Base-by-base conservation (phyloP, 2,888 invertebrate genomes). In the Agonopterix heracliana region DNA sequence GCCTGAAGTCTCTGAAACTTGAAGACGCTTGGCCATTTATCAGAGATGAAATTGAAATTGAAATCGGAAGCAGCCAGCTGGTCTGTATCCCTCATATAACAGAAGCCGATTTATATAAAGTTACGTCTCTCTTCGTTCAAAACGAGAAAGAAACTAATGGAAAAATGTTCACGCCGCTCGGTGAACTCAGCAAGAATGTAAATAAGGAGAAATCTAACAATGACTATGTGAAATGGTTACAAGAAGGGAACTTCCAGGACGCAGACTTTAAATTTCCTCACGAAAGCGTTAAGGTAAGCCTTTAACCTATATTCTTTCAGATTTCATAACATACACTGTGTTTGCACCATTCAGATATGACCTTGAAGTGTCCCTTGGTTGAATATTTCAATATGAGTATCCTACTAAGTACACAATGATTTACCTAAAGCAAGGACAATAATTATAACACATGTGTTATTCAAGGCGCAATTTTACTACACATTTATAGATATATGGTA, bases 21-120 rank as follows among this genome's bases (percentile, higher is more conserved):
- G 89, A 89, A 55, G 88, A 89, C 50, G 89, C 89, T 1, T 89
- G 89, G 89, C 89, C 89, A 11, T 89, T 88, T 64, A 89, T 89
- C 45, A 76, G 89, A 61, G 88, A 88, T 54, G 89, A 89, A 78
- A 88, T 89, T 45, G 89, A 89, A 64, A 82, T 72, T 44, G 89
- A 89, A 75, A 88, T 89, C 52, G 89, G 89, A n/a, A 82, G 81
- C 58, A 84, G 77, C 54, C 81, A 87, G 64, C 71, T 87, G 45
- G 81, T 89, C 50, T 89, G 89, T 68, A 89, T 89, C 53, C 89
- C 89, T 53, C 85, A 87, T 63, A 86, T 89, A 55, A 89, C 89
- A 7, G 89, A 89, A 64, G 87, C 89, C 1, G 82, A 83, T 56
- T 74, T 89, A 48, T 89, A 89, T 61, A 82, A 82, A 66, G 74